Base-by-base conservation (phyloP, 2,113 vertebrate genomes). In the Sander vitreus region DNA sequence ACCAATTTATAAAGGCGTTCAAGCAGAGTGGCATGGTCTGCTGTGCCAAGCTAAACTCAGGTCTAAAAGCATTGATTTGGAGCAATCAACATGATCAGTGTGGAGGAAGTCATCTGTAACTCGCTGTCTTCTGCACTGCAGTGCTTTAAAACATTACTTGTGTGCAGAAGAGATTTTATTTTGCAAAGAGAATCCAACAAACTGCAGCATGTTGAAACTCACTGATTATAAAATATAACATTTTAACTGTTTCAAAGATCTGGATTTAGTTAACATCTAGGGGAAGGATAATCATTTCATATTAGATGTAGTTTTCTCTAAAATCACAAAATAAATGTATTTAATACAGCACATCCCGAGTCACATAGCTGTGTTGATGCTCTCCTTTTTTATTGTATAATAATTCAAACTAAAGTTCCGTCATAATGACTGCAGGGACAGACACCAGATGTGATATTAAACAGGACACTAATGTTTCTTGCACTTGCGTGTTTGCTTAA, bases 41-140 rank as follows among this genome's bases (percentile, higher is more conserved):
- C 68, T 25, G 71, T 63, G 74, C 50, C 79, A 73, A 81, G 65
- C 67, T 63, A 66, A 73, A 45, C 76, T 2, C 19, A 62, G 62
- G 69, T 89, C 80, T 82, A 30, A 88, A 89, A 84, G 76, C 73
- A 84, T 25, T 55, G 60, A 88, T 79, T 83, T 73, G 66, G 57
- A 83, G 78, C 81, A 64, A 76, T 85, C 58, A 47, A 15, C 57
- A 6, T 81, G 54, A 89, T 88, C 18, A 45, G 51, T 64, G 67
- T 21, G 66, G 62, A 83, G 64, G 54, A 84, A 78, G 78, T 80
- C 77, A 65, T 80, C 54, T 59, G 70, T 81, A 73, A 78, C 75
- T 57, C 4, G 5, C 57, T 59, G 73, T 78, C 70, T 60, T 48
- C 73, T 39, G 39, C 70, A 54, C n/a, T 36, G 51, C 51, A 23